Base-by-base conservation (phyloP, 2,888 invertebrate species). In the Drosophila paramelanica region DNA sequence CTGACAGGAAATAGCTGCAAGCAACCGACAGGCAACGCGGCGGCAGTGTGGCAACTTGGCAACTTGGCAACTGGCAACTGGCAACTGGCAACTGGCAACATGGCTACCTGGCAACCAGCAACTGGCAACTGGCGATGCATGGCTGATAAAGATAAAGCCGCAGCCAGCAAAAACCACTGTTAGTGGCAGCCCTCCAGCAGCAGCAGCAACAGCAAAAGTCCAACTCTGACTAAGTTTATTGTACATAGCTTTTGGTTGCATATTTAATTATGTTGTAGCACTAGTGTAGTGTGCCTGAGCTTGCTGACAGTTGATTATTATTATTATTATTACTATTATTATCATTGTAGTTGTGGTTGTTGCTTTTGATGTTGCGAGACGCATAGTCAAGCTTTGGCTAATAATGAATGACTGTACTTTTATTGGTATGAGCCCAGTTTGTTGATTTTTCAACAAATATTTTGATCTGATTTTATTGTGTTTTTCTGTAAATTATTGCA, bases 1-100 rank as follows among this genome's bases (percentile, higher is more conserved):
- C 84, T 88, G 89, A 83, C 84, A 84, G 84, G 84, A 84, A 84
- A 84, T 84, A 85, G 86, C 87, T 73, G 87, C 36, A 13, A 36
- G 36, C 84, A 43, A 36, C 52, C 66, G 57, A 46, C 76, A 58
- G 62, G 50, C 73, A 70, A 47, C 66, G 39, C 38, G 61, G 58
- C 60, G 62, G 50, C 73, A 70, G 47, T 62, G 39, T 42, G 61
- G 58, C 60, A 56, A 20, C 36, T 39, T 39, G 33, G 42, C 60
- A 61, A 53, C 13, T 31, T 64, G 65, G 61, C 79, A 17, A 17
- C 17, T 17, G 17, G 17, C 17, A 59, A 70, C 58, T 67, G 20
- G 49, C 64, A 65, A 59, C 61, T 50, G 62, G 51, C 77, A 59
- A 70, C 58, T 67, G 20, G 49, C 64, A 65, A 59, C 61, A 42